These are phyloP conservation scores for Dysidea cf. avara DNA, from an alignment of 37 sponge, comb jelly and placozoan genomes.

Conservation along the genomic window DNA sequence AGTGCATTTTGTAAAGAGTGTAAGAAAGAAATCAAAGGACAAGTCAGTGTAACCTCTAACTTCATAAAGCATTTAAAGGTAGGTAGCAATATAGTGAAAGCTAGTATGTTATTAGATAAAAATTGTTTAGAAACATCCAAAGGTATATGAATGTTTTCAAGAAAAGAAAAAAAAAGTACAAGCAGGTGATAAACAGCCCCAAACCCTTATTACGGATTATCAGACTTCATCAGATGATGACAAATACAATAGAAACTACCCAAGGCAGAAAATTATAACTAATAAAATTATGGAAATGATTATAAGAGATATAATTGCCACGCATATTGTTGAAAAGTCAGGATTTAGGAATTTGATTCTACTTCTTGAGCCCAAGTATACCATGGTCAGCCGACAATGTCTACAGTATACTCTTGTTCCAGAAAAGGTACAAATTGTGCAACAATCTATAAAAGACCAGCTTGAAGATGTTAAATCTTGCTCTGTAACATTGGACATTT, in stretches of 20 bases:
- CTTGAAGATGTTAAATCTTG: background rate
- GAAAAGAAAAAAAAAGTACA: no score
- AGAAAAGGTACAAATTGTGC: background rate
- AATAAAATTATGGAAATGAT: background rate
- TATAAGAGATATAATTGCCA: background rate
- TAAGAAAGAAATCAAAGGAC: conserved; percentile 17
- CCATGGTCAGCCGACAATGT: conserved; percentile 6
- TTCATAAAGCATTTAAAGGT: conserved; percentile 5
- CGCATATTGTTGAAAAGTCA: conserved; percentile 2
- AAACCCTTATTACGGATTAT: no score
- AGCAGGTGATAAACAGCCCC: no score
- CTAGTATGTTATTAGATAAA: no score
- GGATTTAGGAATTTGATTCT: conserved; percentile 7
- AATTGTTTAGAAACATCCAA: no score
- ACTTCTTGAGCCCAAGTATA: conserved; percentile 1
- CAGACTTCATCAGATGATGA: background rate
- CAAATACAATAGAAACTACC: background rate
- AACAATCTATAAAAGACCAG: background rate
- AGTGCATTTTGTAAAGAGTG: background rate
- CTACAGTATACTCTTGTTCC: conserved; percentile 7
- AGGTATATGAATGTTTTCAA: no score
- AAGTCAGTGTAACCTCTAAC: background rate
- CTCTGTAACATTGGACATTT: conserved; percentile 4
- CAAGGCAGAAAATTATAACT: conserved; percentile 3
- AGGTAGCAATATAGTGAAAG: no score